These are phyloP conservation scores for Pteromalus puparum DNA, from an alignment of 1,140 invertebrate species.

Conservation along the genomic window DNA sequence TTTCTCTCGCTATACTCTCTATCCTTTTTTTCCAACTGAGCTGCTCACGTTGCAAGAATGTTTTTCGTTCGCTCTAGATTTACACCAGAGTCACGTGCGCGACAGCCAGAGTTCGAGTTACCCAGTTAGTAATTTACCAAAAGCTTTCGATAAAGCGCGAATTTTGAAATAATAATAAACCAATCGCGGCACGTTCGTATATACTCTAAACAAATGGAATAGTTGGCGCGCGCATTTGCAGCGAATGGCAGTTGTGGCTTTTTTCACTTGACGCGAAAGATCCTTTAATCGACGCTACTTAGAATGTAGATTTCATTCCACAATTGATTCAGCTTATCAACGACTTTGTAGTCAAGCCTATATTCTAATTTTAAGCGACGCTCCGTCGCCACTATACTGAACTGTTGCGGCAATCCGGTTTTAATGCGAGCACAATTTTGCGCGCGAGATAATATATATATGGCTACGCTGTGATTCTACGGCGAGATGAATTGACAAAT, in stretches of 20 bases:
- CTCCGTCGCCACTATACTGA: not conserved
- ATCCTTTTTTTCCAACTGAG: not conserved
- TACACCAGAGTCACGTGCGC: not conserved
- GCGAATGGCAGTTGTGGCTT: not conserved
- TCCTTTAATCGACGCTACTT: not conserved
- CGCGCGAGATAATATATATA: too few relatives aligned
- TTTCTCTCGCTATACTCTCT: not conserved
- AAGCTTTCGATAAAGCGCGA: not conserved
- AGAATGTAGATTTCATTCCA: conserved; percentile 27
- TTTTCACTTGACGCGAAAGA: not conserved
- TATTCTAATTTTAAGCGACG: conserved; percentile 4
- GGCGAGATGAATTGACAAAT: too few relatives aligned
- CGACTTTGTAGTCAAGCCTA: conserved; percentile 6
- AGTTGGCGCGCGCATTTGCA: too few relatives aligned
- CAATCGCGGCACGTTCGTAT: too few relatives aligned
- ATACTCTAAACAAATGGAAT: too few relatives aligned
- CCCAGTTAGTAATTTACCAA: not conserved
- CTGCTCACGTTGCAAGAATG: not conserved
- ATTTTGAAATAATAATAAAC: too few relatives aligned
- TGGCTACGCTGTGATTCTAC: too few relatives aligned
- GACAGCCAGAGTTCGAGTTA: too few relatives aligned
- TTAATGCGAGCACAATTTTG: not conserved
- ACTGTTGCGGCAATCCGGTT: not conserved
- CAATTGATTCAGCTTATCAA: conserved; percentile 24
- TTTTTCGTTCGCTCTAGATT: not conserved